Base-by-base conservation (phyloP, 35 echinoderm and acorn worm genomes). In the Stichopus chloronotus region DNA sequence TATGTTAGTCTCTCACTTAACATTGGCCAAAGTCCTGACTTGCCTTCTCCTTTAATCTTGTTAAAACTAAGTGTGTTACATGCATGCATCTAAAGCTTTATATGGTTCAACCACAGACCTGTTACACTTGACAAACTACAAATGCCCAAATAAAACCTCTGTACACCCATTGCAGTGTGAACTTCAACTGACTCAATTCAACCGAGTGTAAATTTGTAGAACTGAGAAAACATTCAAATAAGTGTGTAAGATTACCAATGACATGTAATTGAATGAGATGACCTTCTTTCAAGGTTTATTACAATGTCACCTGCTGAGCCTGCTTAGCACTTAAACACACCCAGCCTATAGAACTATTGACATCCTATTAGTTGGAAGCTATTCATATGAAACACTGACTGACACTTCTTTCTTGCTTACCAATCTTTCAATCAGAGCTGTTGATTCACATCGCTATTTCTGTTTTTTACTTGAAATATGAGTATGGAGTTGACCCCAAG, bases 401-500 rank as follows among this genome's bases (percentile, higher is more conserved):
- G 77, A 10, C n/a, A 52, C 22, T 25, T 21, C n/a, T 17, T 81
- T 9, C 23, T 81, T 12, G 23, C 25, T 81, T n/a, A 14, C 69
- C 22, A 21, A 81, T 81, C 53, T 52, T 19, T 52, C 10, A 55
- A 81, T 52, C 78, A 52, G 10, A 81, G 9, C 8, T 8, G 10
- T 16, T 30, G 25, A 30, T 78, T 78, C 10, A 8, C 1, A 78
- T 10, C 76, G n/a, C n/a, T 78, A 16, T 78, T 78, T 54, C 52
- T 55, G 7, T 82, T 54, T 9, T 53, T 53, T 11, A 25, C 16
- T 23, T 85, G 82, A 85, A 85, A 85, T 23, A 10, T 22, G 79
- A 82, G 56, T 85, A 56, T 20, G 17, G 14, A 58, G 56, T 56
- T 85, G 82, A 85, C 82, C 82, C 30, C 53, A 85, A 56, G 82